Evolutionary conservation across 2,888 invertebrate genomes (phyloP), one percentile per base, ranked within the genome.

Genomic region (Lordiphosa andalusiaca): DNA sequence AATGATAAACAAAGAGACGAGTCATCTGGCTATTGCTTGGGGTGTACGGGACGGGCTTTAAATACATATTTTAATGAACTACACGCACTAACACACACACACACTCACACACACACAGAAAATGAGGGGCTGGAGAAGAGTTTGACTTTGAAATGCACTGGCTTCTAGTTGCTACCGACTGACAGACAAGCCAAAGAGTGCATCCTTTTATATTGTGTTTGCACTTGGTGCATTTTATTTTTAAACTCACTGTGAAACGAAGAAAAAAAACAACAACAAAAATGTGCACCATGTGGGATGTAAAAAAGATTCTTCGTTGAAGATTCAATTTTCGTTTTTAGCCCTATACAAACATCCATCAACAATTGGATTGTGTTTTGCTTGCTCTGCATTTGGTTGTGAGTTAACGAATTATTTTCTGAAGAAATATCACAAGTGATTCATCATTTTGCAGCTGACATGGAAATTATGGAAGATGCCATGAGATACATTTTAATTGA

Each of bases 1-100:
- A 30, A 30, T 30, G 30, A 70, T 77, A 80, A 83, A 83, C 83
- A 80, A 83, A 74, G 69, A 58, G 57, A 47, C 50, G 52, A 63
- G 61, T 57, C 71, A 65, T 78, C 65, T 67, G 71, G 35, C 19
- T 47, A 44, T 30, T 30, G 30, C 30, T 30, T 23, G 16, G 39
- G 21, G 9, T 25, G 30, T 12, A 13, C 12, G 35, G 23, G 53
- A 9, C 19, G 42, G 38, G 40, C 65, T 44, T 59, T 61, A 47
- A 66, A 74, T 68, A 65, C 60, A 72, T 65, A 66, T 80, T 83
- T 77, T 84, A 77, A 83, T 77, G 77, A 80, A 80, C 84, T 71
- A 51, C 68, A 66, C 64, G 4, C 23, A 23, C 23, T 6, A 3
- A 23, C 23, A 23, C 6, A 23, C 23, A 23, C 23, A 6, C 23